Evolutionary conservation across 2,113 vertebrate genomes (phyloP).

Genomic region (Hepsetus odoe): DNA sequence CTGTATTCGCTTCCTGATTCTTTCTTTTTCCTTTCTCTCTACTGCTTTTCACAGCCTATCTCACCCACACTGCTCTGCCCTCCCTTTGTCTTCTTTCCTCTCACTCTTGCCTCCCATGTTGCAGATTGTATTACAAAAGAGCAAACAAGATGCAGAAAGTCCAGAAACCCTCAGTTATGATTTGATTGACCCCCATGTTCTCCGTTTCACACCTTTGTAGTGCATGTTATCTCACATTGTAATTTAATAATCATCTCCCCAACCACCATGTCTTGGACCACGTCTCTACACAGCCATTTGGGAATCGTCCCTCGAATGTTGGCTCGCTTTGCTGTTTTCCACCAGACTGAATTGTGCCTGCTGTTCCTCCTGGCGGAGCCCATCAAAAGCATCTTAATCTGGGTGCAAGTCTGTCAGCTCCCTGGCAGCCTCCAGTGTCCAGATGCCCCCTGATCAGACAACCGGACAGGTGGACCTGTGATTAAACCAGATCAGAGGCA

Average conservation of each 20-base stretch:
- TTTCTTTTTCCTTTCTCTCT: slow-evolving; percentile 1
- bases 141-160: neutral
- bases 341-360: slow-evolving; percentile 24
- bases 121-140: neutral
- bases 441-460: slow-evolving; percentile 36
- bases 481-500: slow-evolving; percentile 18
- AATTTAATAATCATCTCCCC: slow-evolving; percentile 13
- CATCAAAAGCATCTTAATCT: slow-evolving; percentile 40
- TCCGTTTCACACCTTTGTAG: neutral
- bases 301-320: slow-evolving; percentile 18
- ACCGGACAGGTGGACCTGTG: slow-evolving; percentile 15
- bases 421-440: slow-evolving; percentile 33
- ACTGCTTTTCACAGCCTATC: neutral
- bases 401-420: slow-evolving; percentile 26
- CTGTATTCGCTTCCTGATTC: neutral
- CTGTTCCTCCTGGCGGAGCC: slow-evolving; percentile 33
- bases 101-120: neutral
- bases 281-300: slow-evolving; percentile 9
- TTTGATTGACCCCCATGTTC: neutral
- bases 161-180: neutral
- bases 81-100: slow-evolving; percentile 2
- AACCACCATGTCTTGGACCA: slow-evolving; percentile 5
- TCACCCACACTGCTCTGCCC: neutral
- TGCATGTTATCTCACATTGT: neutral
- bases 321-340: slow-evolving; percentile 40